phyloP scores from a whole-genome alignment of 2,797 vertebrate genomes.

The Chaunax sp. region DNA sequence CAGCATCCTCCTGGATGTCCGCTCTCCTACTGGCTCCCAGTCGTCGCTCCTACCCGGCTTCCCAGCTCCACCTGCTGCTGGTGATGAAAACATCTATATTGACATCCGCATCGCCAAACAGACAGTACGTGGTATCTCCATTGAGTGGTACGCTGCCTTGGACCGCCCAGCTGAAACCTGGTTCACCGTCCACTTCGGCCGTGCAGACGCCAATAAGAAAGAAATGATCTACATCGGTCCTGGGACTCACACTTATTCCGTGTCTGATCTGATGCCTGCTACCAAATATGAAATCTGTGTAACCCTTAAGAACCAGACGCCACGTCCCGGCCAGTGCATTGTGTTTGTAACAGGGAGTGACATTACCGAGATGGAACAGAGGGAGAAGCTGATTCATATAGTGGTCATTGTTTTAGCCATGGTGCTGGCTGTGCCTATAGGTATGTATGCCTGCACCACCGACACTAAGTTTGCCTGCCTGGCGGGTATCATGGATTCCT shows the following conservation, averaged over 20 bases:
- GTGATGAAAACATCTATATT: conserved; percentile 82
- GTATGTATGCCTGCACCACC: conserved; percentile 89
- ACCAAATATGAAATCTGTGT: conserved; percentile 94
- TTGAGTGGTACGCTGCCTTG: conserved; percentile 87
- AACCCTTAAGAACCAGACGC: conserved; percentile 83
- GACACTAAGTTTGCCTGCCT: conserved; percentile 85
- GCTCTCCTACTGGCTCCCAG: conserved; percentile 45
- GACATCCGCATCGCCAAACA: conserved; percentile 91
- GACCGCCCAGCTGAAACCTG: conserved; percentile 85
- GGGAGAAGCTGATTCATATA: conserved; percentile 91
- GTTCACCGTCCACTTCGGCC: conserved; percentile 90
- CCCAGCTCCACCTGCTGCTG: conserved; percentile 16
- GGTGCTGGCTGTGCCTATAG: conserved; percentile 89
- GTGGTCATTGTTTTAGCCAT: conserved; percentile 90
- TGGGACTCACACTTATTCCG: conserved; percentile 87
- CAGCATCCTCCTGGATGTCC: conserved; percentile 77
- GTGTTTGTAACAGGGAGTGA: conserved; percentile 92
- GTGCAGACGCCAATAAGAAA: conserved; percentile 76
- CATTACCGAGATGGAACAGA: conserved; percentile 86
- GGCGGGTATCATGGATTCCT: conserved; percentile 72
- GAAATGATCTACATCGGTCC: conserved; percentile 90
- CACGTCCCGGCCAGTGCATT: conserved; percentile 86
- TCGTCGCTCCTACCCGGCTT: conserved; percentile 38
- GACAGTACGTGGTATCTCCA: conserved; percentile 87
- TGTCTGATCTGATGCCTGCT: conserved; percentile 87